These are phyloP conservation scores for Gryllus longicercus DNA, from an alignment of 2,888 invertebrate genomes.

Conservation along the genomic window DNA sequence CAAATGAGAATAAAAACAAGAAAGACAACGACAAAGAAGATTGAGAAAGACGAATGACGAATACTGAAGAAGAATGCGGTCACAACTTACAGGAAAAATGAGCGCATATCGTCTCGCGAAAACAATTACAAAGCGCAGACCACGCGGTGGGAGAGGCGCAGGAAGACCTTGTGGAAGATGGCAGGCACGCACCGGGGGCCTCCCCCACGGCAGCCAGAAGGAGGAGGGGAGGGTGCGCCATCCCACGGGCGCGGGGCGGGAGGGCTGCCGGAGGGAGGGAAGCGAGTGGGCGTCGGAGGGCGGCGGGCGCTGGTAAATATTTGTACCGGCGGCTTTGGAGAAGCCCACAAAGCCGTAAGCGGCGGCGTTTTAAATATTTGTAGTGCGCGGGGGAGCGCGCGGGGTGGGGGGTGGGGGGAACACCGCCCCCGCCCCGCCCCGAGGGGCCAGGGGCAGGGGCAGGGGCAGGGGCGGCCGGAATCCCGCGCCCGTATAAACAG, in stretches of 20 bases:
- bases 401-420: neutral
- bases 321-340: neutral
- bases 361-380: neutral
- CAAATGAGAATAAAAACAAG: too few relatives aligned
- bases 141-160: too few relatives aligned
- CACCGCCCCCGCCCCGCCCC: neutral
- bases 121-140: too few relatives aligned
- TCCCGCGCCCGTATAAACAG: neutral
- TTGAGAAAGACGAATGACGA: too few relatives aligned
- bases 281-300: neutral
- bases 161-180: too few relatives aligned
- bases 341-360: neutral
- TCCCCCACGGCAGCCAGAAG: too few relatives aligned
- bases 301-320: neutral
- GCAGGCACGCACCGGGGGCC: too few relatives aligned
- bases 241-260: neutral
- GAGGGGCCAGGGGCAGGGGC: neutral
- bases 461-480: neutral
- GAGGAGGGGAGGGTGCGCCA: too few relatives aligned
- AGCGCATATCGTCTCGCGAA: too few relatives aligned
- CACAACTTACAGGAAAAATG: too few relatives aligned
- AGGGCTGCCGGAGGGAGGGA: neutral
- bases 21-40: too few relatives aligned
- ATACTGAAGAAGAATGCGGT: too few relatives aligned
- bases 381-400: neutral